Evolutionary conservation across 1,140 invertebrate species (phyloP).

Genomic region (Agrilus planipennis): DNA sequence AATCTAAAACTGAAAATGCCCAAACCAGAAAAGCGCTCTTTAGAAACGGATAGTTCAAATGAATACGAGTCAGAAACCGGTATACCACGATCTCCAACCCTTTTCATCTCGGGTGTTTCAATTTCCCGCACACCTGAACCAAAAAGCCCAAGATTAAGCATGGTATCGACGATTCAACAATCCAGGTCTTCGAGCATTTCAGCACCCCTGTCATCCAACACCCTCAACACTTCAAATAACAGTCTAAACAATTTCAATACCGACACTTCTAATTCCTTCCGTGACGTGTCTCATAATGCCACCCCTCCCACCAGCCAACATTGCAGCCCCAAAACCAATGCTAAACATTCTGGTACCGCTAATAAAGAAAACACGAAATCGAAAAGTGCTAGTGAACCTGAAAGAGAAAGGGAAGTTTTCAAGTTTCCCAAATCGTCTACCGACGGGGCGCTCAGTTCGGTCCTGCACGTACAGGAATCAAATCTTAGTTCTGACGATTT

Average conservation of each 20-base stretch:
- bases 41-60: slow-evolving; percentile 42
- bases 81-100: slow-evolving; percentile 45
- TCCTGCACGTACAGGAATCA: slow-evolving; percentile 45
- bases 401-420: slow-evolving; percentile 41
- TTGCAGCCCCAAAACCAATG: slow-evolving; percentile 20
- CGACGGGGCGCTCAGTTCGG: slow-evolving; percentile 45
- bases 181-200: slow-evolving; percentile 38
- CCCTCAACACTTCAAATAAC: slow-evolving; percentile 29
- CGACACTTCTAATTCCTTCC: slow-evolving; percentile 28
- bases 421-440: slow-evolving; percentile 45
- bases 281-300: slow-evolving; percentile 29
- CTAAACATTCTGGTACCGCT: slow-evolving; percentile 14
- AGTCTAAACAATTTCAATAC: slow-evolving; percentile 25
- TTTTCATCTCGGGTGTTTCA: slow-evolving; percentile 48
- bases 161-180: slow-evolving; percentile 31
- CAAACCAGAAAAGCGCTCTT: slow-evolving; percentile 15
- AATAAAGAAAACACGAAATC: slow-evolving; percentile 31
- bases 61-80: slow-evolving; percentile 46
- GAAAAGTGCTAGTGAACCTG: slow-evolving; percentile 41
- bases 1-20: slow-evolving; percentile 32
- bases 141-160: slow-evolving; percentile 33
- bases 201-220: slow-evolving; percentile 30
- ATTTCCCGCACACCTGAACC: slow-evolving; percentile 44
- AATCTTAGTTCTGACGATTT: slow-evolving; percentile 49
- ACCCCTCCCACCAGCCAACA: slow-evolving; percentile 20